Percentiles rank a stretch among this genome's conserved stretches.
Evolutionary conservation across 2,888 invertebrate species (phyloP).

Genomic region (Hydraecia micacea): DNA sequence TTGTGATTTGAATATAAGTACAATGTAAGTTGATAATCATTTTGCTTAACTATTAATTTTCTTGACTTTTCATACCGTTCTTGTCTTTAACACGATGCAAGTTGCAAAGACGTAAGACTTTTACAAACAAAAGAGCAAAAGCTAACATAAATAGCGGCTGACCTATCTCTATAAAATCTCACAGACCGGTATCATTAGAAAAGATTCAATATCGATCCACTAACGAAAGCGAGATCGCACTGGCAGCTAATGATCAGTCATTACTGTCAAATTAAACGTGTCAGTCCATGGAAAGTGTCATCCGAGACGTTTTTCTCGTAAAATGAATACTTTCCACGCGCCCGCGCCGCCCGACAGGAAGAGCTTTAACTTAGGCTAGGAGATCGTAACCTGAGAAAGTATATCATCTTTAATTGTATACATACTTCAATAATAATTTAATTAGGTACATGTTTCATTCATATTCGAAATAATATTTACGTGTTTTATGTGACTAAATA

Average conservation of each 20-base stretch:
- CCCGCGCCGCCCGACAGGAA: conserved; percentile 51
- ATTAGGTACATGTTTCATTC: background rate
- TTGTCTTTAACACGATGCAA: background rate
- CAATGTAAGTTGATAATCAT: background rate
- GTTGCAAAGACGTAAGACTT: background rate
- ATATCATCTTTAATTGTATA: background rate
- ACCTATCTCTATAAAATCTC: conserved; percentile 32
- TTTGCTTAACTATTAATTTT: background rate
- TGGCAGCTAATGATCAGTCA: conserved; percentile 57
- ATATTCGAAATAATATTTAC: background rate
- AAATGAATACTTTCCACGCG: conserved; percentile 65
- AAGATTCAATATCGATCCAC: conserved; percentile 56
- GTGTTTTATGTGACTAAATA: background rate
- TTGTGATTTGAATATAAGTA: background rate
- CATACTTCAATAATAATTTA: background rate
- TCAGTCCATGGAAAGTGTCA: conserved; percentile 71
- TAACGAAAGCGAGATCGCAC: conserved; percentile 55
- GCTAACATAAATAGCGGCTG: conserved; percentile 24
- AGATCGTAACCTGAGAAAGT: conserved; percentile 34
- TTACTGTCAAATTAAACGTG: conserved; percentile 65
- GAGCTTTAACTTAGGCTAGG: conserved; percentile 43
- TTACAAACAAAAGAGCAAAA: conserved; percentile 1
- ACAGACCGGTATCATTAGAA: conserved; percentile 52
- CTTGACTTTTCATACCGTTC: background rate
- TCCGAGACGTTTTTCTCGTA: conserved; percentile 53